Evolutionary conservation across 2,797 vertebrate genomes (phyloP), one percentile per base, ranked within the genome.

Genomic region (Jordanella pulchra): DNA sequence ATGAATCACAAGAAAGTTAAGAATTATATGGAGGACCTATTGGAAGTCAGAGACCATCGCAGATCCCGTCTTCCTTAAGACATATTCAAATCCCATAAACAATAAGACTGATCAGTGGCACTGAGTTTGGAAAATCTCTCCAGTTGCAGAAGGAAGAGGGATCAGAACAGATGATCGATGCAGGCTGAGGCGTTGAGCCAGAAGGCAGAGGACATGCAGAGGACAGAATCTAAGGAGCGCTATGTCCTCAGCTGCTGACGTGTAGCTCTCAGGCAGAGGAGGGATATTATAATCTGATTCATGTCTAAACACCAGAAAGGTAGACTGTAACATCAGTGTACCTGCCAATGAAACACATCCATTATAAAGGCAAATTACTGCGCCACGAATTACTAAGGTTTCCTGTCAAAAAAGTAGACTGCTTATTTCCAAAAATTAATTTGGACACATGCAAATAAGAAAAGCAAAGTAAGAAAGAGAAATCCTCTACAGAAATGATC

Each of bases 201-300:
- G 61, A 69, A 81, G 81, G 70, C 53, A 60, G 72, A 76, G 72
- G 78, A 83, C 67, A 14, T 39, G 69, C 77, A 17, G 69, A 77
- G 66, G 71, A 80, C 72, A 3, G 30, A 73, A 71, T 82, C 9
- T 75, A 69, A 85, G 69, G 69, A 80, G 67, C 28, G 61, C 23
- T 67, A 77, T n/a, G 72, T 84, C 89, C 83, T 87, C 84, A 85
- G 64, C 56, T 51, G 69, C 73, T 82, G 81, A 75, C 18, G 50
- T 78, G 67, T 63, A 47, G 70, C 84, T 76, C 77, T 83, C 67
- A 27, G n/a, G 65, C 83, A 82, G 76, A 91, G 76, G 82, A 85
- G 73, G 65, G 78, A 75, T 80, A 82, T 89, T 78, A 82, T 80
- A 75, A 85, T 83, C 80, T 82, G 80, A 90, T 77, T 87, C 79